Percentiles rank a stretch among this genome's conserved stretches.
Conservation (phyloP, 2,888 invertebrate genomes). For the Anarsia innoxiella region DNA sequence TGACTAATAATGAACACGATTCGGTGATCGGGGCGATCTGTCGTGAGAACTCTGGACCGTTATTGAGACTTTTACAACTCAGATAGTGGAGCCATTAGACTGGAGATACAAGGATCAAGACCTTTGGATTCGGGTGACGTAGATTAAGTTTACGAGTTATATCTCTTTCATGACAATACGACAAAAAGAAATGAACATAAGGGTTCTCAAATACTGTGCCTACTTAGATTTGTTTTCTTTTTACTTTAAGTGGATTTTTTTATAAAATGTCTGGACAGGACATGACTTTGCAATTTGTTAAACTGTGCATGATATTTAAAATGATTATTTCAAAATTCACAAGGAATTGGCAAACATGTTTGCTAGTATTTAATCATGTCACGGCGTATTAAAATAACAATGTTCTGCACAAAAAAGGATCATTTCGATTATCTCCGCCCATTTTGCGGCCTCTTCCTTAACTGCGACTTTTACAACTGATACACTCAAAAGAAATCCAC, state of each 20-base stretch:
- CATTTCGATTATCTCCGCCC: constrained; percentile 6
- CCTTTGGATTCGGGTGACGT: too few relatives aligned
- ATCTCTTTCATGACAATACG: too few relatives aligned
- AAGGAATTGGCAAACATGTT: neutral
- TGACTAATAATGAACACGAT: constrained; percentile 68
- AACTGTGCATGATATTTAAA: too few relatives aligned
- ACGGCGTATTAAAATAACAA: neutral
- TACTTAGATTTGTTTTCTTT: too few relatives aligned
- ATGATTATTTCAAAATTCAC: too few relatives aligned
- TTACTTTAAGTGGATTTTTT: too few relatives aligned
- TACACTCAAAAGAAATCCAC: constrained; percentile 70
- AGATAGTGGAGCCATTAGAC: constrained; percentile 30
- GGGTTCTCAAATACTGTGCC: too few relatives aligned
- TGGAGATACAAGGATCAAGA: too few relatives aligned
- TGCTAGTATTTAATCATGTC: neutral
- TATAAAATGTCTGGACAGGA: too few relatives aligned
- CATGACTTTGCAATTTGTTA: too few relatives aligned
- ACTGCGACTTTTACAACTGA: constrained; percentile 54
- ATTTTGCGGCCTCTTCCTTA: constrained; percentile 34
- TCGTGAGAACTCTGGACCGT: constrained; percentile 66
- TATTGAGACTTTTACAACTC: constrained; percentile 65
- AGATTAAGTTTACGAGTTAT: too few relatives aligned
- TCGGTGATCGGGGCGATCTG: constrained; percentile 56
- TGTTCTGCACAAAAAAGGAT: neutral
- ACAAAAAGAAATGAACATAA: too few relatives aligned